These are phyloP conservation scores for Eulemur albifrons DNA, from an alignment of 2,797 vertebrate species.

Conservation along the genomic window DNA sequence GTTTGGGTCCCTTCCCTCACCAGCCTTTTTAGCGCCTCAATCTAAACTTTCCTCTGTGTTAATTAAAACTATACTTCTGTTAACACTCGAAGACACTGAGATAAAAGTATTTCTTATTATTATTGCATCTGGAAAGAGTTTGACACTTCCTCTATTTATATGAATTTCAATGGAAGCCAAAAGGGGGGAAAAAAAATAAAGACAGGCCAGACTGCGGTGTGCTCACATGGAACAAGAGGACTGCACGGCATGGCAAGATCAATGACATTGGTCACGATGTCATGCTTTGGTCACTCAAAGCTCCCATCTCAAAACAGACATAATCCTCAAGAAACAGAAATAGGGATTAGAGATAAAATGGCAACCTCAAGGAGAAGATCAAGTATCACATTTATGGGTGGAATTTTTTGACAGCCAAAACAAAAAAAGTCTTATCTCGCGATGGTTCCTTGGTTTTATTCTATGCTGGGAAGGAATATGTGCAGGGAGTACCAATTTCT, in stretches of 20 bases:
- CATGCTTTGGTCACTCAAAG: neutral
- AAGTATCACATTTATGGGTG: neutral
- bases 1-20: neutral
- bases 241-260: neutral
- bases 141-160: neutral
- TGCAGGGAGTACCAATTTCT: neutral
- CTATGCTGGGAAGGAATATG: neutral
- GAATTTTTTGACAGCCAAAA: neutral
- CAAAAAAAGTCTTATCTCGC: neutral
- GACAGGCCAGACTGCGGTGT: neutral
- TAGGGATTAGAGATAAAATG: neutral
- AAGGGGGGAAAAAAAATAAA: neutral
- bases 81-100: neutral
- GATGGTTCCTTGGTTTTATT: neutral
- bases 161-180: neutral
- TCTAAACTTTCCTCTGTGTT: neutral
- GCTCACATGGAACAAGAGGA: neutral
- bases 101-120: neutral
- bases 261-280: neutral
- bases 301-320: neutral
- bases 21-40: neutral
- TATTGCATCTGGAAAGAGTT: neutral
- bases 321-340: neutral
- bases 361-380: neutral
- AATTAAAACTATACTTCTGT: neutral